Conservation (phyloP, 2,888 invertebrate genomes). For the Agriopis leucophaearia region DNA sequence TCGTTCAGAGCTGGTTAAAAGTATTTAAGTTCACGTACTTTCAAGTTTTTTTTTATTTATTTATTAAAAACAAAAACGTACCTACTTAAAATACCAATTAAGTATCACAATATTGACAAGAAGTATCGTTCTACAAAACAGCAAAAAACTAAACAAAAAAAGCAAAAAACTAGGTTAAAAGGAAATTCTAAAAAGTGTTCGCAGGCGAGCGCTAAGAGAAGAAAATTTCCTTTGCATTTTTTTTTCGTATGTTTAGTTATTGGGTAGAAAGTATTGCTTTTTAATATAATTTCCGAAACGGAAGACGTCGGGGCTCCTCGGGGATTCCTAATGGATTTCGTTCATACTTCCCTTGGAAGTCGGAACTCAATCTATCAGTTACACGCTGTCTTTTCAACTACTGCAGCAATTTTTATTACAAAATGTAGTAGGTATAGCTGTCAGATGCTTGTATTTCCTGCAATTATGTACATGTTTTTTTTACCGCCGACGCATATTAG, state of each 20-base stretch:
- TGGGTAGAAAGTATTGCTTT: slow-evolving; percentile 78
- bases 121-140: slow-evolving; percentile 21
- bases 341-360: slow-evolving; percentile 65
- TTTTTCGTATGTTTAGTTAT: slow-evolving; percentile 69
- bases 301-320: slow-evolving; percentile 66
- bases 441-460: no score
- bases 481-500: no score
- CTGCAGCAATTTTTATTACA: slow-evolving; percentile 24
- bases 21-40: no score
- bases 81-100: not conserved
- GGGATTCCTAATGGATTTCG: slow-evolving; percentile 81
- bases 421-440: no score
- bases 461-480: no score
- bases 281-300: slow-evolving; percentile 84
- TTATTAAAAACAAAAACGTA: not conserved
- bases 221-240: slow-evolving; percentile 62
- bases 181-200: slow-evolving; percentile 14
- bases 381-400: slow-evolving; percentile 53
- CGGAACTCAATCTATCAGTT: slow-evolving; percentile 65
- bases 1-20: no score
- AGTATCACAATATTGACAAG: slow-evolving; percentile 13
- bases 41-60: no score
- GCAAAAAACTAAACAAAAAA: no score
- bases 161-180: slow-evolving; percentile 41
- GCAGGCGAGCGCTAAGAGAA: slow-evolving; percentile 48